Evolutionary conservation across 2,888 invertebrate species (phyloP), one percentile per base, ranked within the genome.

Genomic region (Temnothorax unifasciatus): DNA sequence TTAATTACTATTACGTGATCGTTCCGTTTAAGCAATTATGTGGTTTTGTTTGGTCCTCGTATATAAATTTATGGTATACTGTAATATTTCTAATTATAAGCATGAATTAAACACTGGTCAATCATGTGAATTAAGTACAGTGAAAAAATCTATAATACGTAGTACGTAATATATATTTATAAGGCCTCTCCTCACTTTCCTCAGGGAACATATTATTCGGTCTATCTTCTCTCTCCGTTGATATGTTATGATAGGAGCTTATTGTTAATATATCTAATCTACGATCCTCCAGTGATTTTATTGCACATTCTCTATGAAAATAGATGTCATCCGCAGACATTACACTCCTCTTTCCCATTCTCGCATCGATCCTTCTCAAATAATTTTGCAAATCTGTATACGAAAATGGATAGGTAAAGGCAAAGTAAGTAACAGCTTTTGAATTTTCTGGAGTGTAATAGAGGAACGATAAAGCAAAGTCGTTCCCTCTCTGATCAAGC

Each of bases 341-440:
- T 59, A 90, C 85, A 57, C 71, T 91, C 50, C 91, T 89, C 54
- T 93, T 94, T 29, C 95, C 92, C 95, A 96, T 96, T 94, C 96
- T 96, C 83, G 95, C 90, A 93, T 98, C 98, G 68, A 98, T 96
- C 71, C 96, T 96, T 88, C 96, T 96, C 41, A 98, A 95, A 91
- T 97, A 96, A 87, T 97, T 96, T 94, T 98, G 97, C 75, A 98
- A 96, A 92, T 99, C 98, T 0, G 96, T 96, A 93, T 98, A 98
- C 0, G 98, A 97, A 95, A 97, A 98, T 2, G 99, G 99, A 95
- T 97, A 99, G 8, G 98, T 98, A 95, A 99, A 99, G 0, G 98
- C 98, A 95, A 98, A 98, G 95, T 98, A 98, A 9, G 97, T 97
- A 5, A 97, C 96, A 29, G 97, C 97, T 86, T 97, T 96, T 3